Base-by-base conservation (phyloP, 2,888 invertebrate species). In the Drosophila dives region DNA sequence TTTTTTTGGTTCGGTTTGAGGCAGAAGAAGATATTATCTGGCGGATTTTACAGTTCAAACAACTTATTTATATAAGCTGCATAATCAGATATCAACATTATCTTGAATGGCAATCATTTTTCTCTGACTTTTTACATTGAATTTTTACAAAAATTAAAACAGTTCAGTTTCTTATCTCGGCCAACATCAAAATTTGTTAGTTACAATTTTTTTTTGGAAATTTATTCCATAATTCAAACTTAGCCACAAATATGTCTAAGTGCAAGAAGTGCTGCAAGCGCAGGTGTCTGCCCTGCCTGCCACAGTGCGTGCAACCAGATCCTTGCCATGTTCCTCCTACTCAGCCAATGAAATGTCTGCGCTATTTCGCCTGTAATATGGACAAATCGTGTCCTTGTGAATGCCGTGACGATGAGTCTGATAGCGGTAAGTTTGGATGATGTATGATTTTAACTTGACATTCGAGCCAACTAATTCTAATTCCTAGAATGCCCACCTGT, bases 341-440 rank as follows among this genome's bases (percentile, higher is more conserved):
- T 20, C 34, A 8, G 36, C 60, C 73, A 4, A 26, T 61, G 0
- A 64, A 84, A 20, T 91, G 90, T 33, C 74, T 88, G 11, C 88
- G 92, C 1, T 92, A 92, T 59, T 92, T 91, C 72, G 81, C 88
- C 34, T 91, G 91, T 45, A 92, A 92, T 63, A 72, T 90, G 32
- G 91, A 91, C 63, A 91, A 88, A 65, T 50, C 83, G 34, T 90
- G 87, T 38, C 89, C 91, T 5, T 90, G 89, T 51, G 91, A 81
- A 4, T 80, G 77, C 32, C 89, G 92, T 36, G 91, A 92, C 62
- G 92, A 92, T 66, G 89, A 91, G n/a, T 90, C 83, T n/a, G 91
- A 89, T 55, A 86, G 91, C 64, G 80, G 92, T 92, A 72, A 81
- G 88, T 72, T 32, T 54, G 1, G 1, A 2, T 12, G 12, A 12